These are phyloP conservation scores for Diaprepes abbreviatus DNA, from an alignment of 2,888 invertebrate species.

Conservation along the genomic window DNA sequence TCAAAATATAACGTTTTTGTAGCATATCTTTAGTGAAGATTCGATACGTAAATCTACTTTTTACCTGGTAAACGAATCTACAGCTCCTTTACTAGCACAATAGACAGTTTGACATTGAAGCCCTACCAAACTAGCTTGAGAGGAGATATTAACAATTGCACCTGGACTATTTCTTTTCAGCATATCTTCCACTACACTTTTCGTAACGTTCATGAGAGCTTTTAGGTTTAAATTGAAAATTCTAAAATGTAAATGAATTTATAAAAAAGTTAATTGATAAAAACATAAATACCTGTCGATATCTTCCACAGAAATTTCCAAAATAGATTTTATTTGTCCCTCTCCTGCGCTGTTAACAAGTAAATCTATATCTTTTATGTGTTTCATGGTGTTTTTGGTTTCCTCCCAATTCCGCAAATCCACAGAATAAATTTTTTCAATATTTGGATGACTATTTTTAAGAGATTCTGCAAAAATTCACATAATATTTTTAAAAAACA, in stretches of 20 bases:
- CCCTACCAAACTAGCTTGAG: constrained; percentile 81
- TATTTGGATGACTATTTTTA: constrained; percentile 72
- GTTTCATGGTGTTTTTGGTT: constrained; percentile 72
- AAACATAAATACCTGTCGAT: constrained; percentile 74
- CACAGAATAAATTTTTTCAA: constrained; percentile 76
- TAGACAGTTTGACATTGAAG: constrained; percentile 82
- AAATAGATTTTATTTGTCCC: constrained; percentile 77
- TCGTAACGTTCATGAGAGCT: constrained; percentile 80
- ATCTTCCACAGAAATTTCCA: constrained; percentile 75
- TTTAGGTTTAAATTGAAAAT: constrained; percentile 82
- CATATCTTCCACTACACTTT: constrained; percentile 63
- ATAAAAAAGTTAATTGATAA: not conserved
- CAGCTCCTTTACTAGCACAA: constrained; percentile 75
- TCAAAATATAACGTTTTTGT: no score
- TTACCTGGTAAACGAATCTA: constrained; percentile 81
- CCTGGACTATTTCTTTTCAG: constrained; percentile 27
- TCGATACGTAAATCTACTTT: no score
- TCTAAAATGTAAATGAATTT: constrained; percentile 30
- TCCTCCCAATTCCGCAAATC: constrained; percentile 81
- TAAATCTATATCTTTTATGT: constrained; percentile 79
- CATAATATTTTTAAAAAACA: not conserved
- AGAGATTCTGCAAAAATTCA: constrained; percentile 63
- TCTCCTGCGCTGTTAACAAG: constrained; percentile 91
- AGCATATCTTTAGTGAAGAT: no score
- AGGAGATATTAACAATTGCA: constrained; percentile 61